These are phyloP conservation scores for Daktulosphaira vitifoliae DNA, from an alignment of 1,140 invertebrate species.

Conservation along the genomic window DNA sequence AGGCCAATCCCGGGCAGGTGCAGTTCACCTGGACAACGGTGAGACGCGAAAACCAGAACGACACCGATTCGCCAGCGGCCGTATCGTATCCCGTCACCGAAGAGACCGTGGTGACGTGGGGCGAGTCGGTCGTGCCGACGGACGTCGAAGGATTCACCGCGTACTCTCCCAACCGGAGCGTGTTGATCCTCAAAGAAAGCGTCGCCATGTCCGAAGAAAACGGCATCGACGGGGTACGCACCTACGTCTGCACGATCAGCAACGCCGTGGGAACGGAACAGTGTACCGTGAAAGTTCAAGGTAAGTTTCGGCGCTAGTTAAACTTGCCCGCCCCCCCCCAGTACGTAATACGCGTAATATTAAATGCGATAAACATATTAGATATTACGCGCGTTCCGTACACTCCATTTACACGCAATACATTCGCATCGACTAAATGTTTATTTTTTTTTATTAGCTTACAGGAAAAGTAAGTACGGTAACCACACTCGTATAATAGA, in stretches of 20 bases:
- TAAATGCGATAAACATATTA: too few species aligned
- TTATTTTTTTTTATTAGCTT: constrained; percentile 12
- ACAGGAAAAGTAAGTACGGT: constrained; percentile 20
- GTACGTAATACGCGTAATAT: too few species aligned
- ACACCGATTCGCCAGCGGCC: constrained; percentile 51
- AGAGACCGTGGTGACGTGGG: neutral
- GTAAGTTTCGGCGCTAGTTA: neutral
- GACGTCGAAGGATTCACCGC: neutral
- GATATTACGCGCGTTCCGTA: too few species aligned
- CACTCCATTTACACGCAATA: too few species aligned
- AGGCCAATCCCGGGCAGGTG: constrained; percentile 72
- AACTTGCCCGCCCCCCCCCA: too few species aligned
- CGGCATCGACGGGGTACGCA: constrained; percentile 60
- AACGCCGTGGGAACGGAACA: constrained; percentile 60
- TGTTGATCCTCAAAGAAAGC: constrained; percentile 54
- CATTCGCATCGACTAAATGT: neutral
- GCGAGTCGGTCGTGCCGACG: neutral
- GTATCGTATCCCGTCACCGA: constrained; percentile 38
- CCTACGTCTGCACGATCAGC: constrained; percentile 73
- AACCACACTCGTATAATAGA: too few species aligned
- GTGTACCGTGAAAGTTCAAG: constrained; percentile 21
- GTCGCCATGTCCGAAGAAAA: too few species aligned
- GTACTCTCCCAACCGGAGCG: constrained; percentile 50
- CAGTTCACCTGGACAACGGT: constrained; percentile 68
- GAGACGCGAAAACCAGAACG: constrained; percentile 70